phyloP scores from a whole-genome alignment of 2,797 vertebrate genomes.

The Aeoliscus strigatus region DNA sequence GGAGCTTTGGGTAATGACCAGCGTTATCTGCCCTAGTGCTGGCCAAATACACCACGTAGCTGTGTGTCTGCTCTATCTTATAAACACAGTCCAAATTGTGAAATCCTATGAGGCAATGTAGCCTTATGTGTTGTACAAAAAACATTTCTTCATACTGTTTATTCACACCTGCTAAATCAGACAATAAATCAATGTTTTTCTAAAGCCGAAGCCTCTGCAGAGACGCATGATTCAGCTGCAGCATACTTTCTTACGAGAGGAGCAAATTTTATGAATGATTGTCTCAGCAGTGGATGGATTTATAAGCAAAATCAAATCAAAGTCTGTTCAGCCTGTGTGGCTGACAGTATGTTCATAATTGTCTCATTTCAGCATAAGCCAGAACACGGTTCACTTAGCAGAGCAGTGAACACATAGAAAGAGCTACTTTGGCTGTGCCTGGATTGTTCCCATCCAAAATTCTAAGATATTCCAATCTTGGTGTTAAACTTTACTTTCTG shows the following conservation, averaged over 20 bases:
- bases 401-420: too few species aligned
- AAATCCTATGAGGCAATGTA: neutral
- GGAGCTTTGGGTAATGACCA: slow-evolving; percentile 20
- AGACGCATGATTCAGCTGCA: slow-evolving; percentile 32
- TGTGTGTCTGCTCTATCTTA: too few species aligned
- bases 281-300: slow-evolving; percentile 1
- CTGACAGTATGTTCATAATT: too few species aligned
- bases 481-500: too few species aligned
- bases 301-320: slow-evolving; percentile 1
- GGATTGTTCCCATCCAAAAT: too few species aligned
- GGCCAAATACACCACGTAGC: slow-evolving; percentile 5
- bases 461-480: too few species aligned
- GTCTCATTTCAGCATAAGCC: too few species aligned
- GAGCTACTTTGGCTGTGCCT: too few species aligned
- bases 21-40: slow-evolving; percentile 12
- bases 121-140: slow-evolving; percentile 1
- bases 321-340: too few species aligned
- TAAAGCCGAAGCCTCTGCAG: slow-evolving; percentile 33
- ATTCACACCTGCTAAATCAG: slow-evolving; percentile 29
- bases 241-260: slow-evolving; percentile 5
- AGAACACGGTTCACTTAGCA: too few species aligned
- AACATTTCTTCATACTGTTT: slow-evolving; percentile 9
- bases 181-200: slow-evolving; percentile 24
- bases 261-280: slow-evolving; percentile 11
- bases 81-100: slow-evolving; percentile 3